phyloP scores from a whole-genome alignment of 2,888 invertebrate species.

The Endomychus coccineus region DNA sequence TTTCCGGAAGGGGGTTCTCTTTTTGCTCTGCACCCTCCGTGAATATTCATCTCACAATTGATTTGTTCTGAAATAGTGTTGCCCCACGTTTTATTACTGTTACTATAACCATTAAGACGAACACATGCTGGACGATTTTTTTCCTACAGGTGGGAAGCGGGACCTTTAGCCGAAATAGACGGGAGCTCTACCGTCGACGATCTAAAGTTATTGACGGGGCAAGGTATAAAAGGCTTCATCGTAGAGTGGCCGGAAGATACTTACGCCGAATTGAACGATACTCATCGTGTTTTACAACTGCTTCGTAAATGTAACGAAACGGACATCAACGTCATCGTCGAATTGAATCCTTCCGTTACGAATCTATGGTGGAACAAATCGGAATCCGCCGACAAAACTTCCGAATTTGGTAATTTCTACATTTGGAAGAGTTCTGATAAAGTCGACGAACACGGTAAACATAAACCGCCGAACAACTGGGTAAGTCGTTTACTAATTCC shows the following conservation, averaged over 20 bases:
- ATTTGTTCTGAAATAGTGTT: no score
- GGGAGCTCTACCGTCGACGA: constrained; percentile 35
- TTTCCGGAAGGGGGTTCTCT: no score
- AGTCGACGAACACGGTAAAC: constrained; percentile 35
- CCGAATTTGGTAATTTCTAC: constrained; percentile 65
- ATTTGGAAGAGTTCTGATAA: constrained; percentile 58
- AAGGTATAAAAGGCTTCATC: constrained; percentile 58
- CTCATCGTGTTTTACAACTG: constrained; percentile 45
- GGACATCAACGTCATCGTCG: constrained; percentile 58
- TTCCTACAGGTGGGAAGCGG: constrained; percentile 61
- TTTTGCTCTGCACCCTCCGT: no score
- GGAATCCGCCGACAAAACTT: constrained; percentile 43
- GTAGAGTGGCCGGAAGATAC: constrained; percentile 54
- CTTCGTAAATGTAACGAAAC: constrained; percentile 46
- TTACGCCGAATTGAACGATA: constrained; percentile 53
- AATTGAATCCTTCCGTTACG: constrained; percentile 69
- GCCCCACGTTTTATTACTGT: no score
- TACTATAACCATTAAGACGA: no score
- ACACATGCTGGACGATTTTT: no score
- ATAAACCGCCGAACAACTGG: constrained; percentile 65
- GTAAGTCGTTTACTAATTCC: constrained; percentile 43
- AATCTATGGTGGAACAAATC: constrained; percentile 66
- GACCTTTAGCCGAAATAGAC: constrained; percentile 63
- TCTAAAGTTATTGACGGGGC: constrained; percentile 36
- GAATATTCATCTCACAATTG: no score